phyloP scores from a whole-genome alignment of 2,113 vertebrate species.

The Loxodonta africana region DNA sequence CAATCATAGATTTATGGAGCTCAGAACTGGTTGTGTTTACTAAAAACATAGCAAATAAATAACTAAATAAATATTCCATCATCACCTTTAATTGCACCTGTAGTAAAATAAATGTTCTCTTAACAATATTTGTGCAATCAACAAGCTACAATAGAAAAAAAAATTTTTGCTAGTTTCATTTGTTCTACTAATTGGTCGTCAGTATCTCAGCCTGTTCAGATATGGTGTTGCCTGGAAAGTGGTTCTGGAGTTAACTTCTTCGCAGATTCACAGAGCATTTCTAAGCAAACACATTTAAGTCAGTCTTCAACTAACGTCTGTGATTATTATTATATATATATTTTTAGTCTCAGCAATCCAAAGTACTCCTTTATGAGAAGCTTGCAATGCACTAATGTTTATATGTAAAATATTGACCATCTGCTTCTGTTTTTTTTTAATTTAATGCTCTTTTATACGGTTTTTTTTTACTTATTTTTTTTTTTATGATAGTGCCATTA shows the following conservation, averaged over 20 bases:
- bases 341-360: not conserved
- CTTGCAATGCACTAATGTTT: not conserved
- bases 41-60: constrained; percentile 4
- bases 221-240: not conserved
- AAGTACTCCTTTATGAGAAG: constrained; percentile 42
- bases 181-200: not conserved
- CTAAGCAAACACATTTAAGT: not conserved
- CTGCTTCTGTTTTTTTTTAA: constrained; percentile 52
- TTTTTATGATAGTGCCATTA: constrained; percentile 50
- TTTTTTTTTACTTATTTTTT: constrained; percentile 47
- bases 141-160: not conserved
- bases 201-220: not conserved
- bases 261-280: not conserved
- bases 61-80: not conserved
- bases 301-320: not conserved
- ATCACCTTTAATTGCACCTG: not conserved
- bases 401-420: constrained; percentile 66
- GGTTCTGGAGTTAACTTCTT: not conserved
- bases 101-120: not conserved
- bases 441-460: constrained; percentile 62
- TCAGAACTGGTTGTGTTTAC: not conserved
- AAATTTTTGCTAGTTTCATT: not conserved
- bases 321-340: not conserved
- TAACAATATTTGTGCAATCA: not conserved
- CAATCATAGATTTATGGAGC: not conserved